Conservation (phyloP, 2,113 vertebrate species). For the Aplodontia rufa region DNA sequence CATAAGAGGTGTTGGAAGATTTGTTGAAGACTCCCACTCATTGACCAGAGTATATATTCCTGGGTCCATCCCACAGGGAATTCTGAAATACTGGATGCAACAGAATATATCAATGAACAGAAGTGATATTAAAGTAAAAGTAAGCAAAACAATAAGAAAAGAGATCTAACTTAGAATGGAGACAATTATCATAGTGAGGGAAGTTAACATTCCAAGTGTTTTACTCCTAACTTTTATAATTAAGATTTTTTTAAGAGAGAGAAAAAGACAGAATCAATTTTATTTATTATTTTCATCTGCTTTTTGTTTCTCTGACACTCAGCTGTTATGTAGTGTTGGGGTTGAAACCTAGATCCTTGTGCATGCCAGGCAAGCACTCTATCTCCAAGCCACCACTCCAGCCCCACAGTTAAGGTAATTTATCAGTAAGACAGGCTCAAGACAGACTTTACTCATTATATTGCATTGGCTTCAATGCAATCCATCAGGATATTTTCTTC, state of each 20-base stretch:
- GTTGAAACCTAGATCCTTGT: no score
- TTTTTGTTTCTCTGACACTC: no score
- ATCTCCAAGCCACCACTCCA: no score
- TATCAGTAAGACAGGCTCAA: neutral
- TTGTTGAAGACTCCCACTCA: slow-evolving; percentile 53
- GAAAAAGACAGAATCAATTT: no score
- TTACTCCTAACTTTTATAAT: neutral
- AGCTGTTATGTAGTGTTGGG: no score
- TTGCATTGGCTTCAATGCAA: neutral
- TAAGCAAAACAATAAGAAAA: slow-evolving; percentile 19
- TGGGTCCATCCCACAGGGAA: slow-evolving; percentile 42
- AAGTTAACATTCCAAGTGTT: neutral
- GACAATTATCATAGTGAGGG: neutral
- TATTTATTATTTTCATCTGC: no score
- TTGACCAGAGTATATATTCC: slow-evolving; percentile 55
- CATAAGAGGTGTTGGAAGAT: slow-evolving; percentile 56
- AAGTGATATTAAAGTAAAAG: slow-evolving; percentile 26
- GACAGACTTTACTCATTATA: slow-evolving; percentile 28
- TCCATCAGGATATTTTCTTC: slow-evolving; percentile 41
- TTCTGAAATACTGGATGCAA: slow-evolving; percentile 65
- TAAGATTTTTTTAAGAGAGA: no score
- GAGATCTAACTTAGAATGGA: slow-evolving; percentile 23
- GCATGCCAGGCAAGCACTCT: no score
- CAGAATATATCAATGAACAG: neutral
- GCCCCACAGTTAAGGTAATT: no score